Base-by-base conservation (phyloP, 2,888 invertebrate species). In the Barypeithes pellucidus region DNA sequence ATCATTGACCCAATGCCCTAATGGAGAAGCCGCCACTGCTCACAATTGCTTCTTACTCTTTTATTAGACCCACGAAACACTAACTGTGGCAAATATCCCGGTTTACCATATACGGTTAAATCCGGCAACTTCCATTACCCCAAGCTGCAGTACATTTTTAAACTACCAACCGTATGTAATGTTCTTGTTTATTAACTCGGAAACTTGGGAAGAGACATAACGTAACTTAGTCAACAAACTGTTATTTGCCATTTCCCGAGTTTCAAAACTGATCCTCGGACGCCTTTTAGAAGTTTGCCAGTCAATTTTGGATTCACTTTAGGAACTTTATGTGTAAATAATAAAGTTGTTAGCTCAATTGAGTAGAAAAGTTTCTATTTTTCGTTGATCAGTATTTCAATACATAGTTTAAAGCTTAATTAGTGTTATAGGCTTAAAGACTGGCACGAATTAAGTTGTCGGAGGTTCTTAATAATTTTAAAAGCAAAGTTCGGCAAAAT, bases 201-300 rank as follows among this genome's bases (percentile, higher is more conserved):
- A 91, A 91, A 88, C 92, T 93, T 80, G 91, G 91, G 81, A 93
- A 93, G 93, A 88, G 90, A 81, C 92, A 93, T 83, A 92, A 93
- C 84, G 93, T 93, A 87, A 91, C 90, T 89, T 70, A 63, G 73
- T 73, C 69, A 60, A 73, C 73, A 73, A 73, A 70, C 73, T 73
- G 66, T 73, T 73, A 73, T 73, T 69, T 66, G 73, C 69, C 73
- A 66, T 73, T 73, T 73, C 63, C 65, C 18, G 50, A 69, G 69
- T 65, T 73, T 66, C 69, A 70, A 59, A 73, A 73, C 61, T 70
- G 73, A 73, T 73, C 70, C 66, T 70, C 54, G 65, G 69, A 69
- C 70, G 73, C 70, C 69, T 73, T 73, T 73, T 45, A 45, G 69
- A 60, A 73, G 65, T 73, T 73, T 70, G 47, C 65, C 66, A 73